Base-by-base conservation (phyloP, 2,113 vertebrate species). In the Tor tambroides region DNA sequence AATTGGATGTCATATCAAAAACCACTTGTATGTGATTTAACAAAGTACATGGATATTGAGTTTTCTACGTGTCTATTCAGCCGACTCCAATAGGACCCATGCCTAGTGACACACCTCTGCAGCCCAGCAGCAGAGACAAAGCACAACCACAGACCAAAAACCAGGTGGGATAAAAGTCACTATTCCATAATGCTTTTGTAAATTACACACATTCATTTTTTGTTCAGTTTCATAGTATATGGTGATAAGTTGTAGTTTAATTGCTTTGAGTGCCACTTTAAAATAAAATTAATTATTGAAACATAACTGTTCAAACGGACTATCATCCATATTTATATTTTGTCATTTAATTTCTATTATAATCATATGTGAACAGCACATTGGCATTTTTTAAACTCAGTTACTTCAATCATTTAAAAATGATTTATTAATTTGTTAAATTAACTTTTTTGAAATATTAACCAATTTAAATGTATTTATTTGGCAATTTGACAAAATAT, bases 51-150 rank as follows among this genome's bases (percentile, higher is more conserved):
- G 19, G 23, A 23, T 82, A 69, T 84, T 74, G 7, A 12, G 43
- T 30, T 72, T 49, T 41, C 15, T 84, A 10, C 2, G 21, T 89
- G 63, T 90, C 14, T 88, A 15, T 80, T 56, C 90, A 99, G 98
- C 98, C 98, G 17, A 99, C 97, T 32, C 98, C 98, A 1, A 97
- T 99, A 28, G 98, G 98, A 92, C 96, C 97, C 4, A 95, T 97
- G 88, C 95, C 97, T 89, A 94, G 94, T 2, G 98, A 98, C 83
- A 93, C 96, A 75, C 96, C 96, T 15, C 91, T 96, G 87, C 97
- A 96, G 92, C 92, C 95, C 11, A 95, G 95, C 84, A 95, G 92
- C 90, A 93, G 96, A 90, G 97, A 98, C 87, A 99, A 98, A 93
- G 94, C 94, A 85, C 96, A 96, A 88, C 93, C 94, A 76, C 96